phyloP scores from a whole-genome alignment of 2,797 vertebrate species.

The Emydoidea blandingii region DNA sequence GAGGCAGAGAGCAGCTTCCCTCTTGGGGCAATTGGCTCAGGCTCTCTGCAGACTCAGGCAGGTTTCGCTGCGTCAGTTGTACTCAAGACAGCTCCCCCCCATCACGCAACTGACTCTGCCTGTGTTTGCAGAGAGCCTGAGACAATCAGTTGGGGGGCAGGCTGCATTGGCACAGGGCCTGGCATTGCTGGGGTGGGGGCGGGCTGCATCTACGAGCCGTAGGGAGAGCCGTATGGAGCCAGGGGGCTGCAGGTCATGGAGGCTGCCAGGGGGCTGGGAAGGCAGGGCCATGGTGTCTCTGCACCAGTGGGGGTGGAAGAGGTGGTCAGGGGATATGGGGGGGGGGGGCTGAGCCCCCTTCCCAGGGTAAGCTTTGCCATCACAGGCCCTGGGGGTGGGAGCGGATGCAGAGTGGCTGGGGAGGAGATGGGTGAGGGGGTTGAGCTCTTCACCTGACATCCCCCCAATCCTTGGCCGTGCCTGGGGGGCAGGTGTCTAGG shows the following conservation, averaged over 20 bases:
- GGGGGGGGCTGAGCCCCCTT: not conserved
- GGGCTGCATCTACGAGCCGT: too few species aligned
- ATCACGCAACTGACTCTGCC: not conserved
- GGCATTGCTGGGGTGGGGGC: not conserved
- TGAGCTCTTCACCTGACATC: not conserved
- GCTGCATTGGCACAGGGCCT: constrained; percentile 24
- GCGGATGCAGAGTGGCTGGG: not conserved
- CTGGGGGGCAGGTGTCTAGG: too few species aligned
- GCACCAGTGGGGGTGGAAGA: not conserved
- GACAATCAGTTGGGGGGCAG: not conserved
- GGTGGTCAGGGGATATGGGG: not conserved
- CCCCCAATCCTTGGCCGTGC: not conserved
- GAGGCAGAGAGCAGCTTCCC: too few species aligned
- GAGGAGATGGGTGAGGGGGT: not conserved
- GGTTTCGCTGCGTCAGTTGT: constrained; percentile 8
- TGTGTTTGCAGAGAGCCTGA: not conserved
- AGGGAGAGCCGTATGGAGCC: too few species aligned
- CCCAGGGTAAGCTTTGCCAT: not conserved
- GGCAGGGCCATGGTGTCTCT: not conserved
- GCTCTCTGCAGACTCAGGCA: not conserved
- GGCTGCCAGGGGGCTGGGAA: too few species aligned
- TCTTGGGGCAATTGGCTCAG: too few species aligned
- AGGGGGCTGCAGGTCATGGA: too few species aligned
- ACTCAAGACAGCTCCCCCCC: not conserved
- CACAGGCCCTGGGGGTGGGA: not conserved